Evolutionary conservation across 2,797 vertebrate genomes (phyloP), one percentile per base, ranked within the genome.

Genomic region (Eulemur mongoz): DNA sequence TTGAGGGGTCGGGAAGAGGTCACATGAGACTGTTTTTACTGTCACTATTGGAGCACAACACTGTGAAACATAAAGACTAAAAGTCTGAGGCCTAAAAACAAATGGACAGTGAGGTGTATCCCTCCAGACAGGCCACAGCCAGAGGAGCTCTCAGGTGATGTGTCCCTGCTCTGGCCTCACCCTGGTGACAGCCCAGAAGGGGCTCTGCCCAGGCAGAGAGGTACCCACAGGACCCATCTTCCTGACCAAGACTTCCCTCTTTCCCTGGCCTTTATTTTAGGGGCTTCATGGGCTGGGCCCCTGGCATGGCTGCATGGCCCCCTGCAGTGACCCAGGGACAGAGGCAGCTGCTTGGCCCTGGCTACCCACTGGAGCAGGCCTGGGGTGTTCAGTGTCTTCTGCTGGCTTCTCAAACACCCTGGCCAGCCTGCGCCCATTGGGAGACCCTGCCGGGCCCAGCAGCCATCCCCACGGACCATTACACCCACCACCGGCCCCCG

Each of bases 1-100:
- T 5, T n/a, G 30, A 5, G 38, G 8, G 57, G 75, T 7, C 9
- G 40, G 43, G 35, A 20, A 38, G 38, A 12, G 25, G 40, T 10
- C 1, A 25, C 50, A 5, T 1, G 8, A 7, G 43, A 2, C 1
- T 61, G 7, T 27, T 15, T 18, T 32, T 1, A 1, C 32, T 14
- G n/a, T 50, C 13, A 5, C 11, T 4, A 3, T 0, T 4, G 40
- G 63, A 65, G 15, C 9, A 7, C 6, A 0, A 5, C 2, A 1
- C 18, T 32, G 20, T 32, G 38, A 76, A 38, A 40, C 7, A 12
- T 40, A 20, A 40, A 52, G 20, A 27, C 17, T 35, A 23, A 48
- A 48, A 45, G 61, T 43, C 54, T 76, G 20, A 22, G 59, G 43
- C 22, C 20, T 35, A 1, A 61, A 63, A 57, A 43, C 15, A 57